Conservation (phyloP, 1,140 invertebrate genomes). For the Telenomus remus region DNA sequence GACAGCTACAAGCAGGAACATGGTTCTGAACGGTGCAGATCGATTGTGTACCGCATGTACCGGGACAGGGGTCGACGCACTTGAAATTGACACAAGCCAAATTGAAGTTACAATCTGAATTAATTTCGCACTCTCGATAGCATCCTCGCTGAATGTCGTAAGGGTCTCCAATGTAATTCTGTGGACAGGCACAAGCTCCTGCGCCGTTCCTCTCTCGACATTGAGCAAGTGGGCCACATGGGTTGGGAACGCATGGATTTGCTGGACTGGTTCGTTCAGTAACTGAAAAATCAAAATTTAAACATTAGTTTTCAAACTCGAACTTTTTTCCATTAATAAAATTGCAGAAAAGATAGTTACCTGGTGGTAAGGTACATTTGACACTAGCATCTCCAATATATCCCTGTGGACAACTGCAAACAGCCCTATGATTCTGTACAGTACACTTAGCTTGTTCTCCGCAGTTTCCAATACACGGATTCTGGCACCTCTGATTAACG, state of each 20-base stretch:
- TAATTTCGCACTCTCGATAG: conserved; percentile 84
- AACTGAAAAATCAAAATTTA: conserved; percentile 50
- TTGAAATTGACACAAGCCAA: conserved; percentile 84
- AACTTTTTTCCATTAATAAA: too few species aligned
- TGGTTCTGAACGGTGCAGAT: conserved; percentile 84
- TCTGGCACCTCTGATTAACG: conserved; percentile 84
- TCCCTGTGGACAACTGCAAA: conserved; percentile 83
- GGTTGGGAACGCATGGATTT: conserved; percentile 83
- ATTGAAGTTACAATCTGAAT: conserved; percentile 82
- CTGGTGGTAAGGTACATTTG: conserved; percentile 75
- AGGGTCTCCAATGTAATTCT: conserved; percentile 85
- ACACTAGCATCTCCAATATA: conserved; percentile 86
- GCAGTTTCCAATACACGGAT: conserved; percentile 87
- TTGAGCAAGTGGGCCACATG: conserved; percentile 87
- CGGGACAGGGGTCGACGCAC: conserved; percentile 85
- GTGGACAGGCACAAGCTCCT: conserved; percentile 84
- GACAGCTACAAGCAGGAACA: conserved; percentile 85
- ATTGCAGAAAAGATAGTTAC: conserved; percentile 60
- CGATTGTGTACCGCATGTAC: conserved; percentile 83
- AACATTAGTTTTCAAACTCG: too few species aligned
- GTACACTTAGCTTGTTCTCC: conserved; percentile 83
- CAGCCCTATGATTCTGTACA: conserved; percentile 85
- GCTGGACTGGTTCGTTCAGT: conserved; percentile 70
- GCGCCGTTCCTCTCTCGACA: conserved; percentile 85
- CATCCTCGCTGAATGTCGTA: conserved; percentile 81